phyloP scores from a whole-genome alignment of 2,797 vertebrate species.

The Poecilia gillii region DNA sequence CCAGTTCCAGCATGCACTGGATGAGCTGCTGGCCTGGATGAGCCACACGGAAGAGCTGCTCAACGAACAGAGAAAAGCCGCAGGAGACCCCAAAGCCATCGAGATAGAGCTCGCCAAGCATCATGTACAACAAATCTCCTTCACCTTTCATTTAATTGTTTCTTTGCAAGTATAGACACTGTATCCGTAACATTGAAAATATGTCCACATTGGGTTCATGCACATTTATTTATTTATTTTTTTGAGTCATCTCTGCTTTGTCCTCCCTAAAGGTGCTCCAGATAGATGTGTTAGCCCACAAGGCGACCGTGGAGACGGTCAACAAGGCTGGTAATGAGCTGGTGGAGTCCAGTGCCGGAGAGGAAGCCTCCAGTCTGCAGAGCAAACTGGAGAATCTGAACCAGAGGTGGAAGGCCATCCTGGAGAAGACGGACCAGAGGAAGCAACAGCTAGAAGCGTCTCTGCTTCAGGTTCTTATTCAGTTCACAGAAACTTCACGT shows the following conservation, averaged over 20 bases:
- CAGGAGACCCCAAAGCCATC: slow-evolving; percentile 95
- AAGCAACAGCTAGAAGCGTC: slow-evolving; percentile 91
- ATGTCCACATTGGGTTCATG: background rate
- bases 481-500: background rate
- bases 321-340: slow-evolving; percentile 94
- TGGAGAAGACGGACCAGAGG: slow-evolving; percentile 91
- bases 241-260: background rate
- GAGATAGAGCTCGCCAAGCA: slow-evolving; percentile 99
- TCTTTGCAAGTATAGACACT: background rate
- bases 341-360: slow-evolving; percentile 91
- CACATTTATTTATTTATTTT: background rate
- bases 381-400: slow-evolving; percentile 91
- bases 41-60: slow-evolving; percentile 94
- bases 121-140: slow-evolving; percentile 83
- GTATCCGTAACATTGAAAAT: background rate
- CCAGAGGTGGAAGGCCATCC: slow-evolving; percentile 91
- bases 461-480: slow-evolving; percentile 88
- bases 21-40: slow-evolving; percentile 95
- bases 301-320: slow-evolving; percentile 93
- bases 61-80: slow-evolving; percentile 90
- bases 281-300: slow-evolving; percentile 95
- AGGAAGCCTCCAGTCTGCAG: slow-evolving; percentile 93
- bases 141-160: slow-evolving; percentile 1
- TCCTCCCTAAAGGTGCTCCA: slow-evolving; percentile 87
- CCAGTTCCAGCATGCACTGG: slow-evolving; percentile 97